Conservation (phyloP, 2,888 invertebrate genomes). For the Agonopterix alstromeriana region DNA sequence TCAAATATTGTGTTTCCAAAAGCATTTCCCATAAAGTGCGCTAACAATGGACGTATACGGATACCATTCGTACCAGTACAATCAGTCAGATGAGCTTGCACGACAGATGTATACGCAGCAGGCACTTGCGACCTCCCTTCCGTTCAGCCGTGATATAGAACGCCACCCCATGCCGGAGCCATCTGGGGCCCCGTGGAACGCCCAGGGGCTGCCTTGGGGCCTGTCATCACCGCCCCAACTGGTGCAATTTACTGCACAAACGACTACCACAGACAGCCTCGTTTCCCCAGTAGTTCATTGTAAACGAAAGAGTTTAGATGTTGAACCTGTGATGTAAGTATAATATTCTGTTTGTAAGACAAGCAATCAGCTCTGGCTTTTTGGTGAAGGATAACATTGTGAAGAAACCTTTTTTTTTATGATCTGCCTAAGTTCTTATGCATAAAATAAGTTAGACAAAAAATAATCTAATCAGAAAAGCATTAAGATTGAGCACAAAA, state of each 20-base stretch:
- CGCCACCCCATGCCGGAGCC: conserved; percentile 58
- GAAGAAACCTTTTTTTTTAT: too few relatives aligned
- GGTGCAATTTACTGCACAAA: conserved; percentile 66
- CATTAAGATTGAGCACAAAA: too few relatives aligned
- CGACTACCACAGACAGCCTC: conserved; percentile 31
- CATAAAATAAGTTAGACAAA: too few relatives aligned
- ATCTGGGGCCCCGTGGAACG: conserved; percentile 68
- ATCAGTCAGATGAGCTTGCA: conserved; percentile 52
- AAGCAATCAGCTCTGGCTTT: too few relatives aligned
- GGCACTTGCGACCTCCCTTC: conserved; percentile 36
- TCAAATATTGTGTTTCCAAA: too few relatives aligned
- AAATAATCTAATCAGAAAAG: too few relatives aligned
- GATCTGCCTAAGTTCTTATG: too few relatives aligned
- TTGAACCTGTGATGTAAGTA: conserved; percentile 72
- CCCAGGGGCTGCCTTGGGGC: conserved; percentile 74
- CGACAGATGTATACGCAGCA: conserved; percentile 62
- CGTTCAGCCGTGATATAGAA: conserved; percentile 30
- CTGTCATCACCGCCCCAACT: conserved; percentile 54
- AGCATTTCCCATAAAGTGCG: too few relatives aligned
- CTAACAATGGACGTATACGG: conserved; percentile 57
- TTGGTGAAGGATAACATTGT: too few relatives aligned
- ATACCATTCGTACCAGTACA: conserved; percentile 47
- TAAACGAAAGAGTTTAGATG: conserved; percentile 62
- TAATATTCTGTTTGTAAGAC: not conserved
- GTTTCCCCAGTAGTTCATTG: conserved; percentile 43